A percentile compares a stretch with the other conserved stretches of the same genome.
phyloP scores from a whole-genome alignment of 2,113 vertebrate species.

The Tetrao urogallus region DNA sequence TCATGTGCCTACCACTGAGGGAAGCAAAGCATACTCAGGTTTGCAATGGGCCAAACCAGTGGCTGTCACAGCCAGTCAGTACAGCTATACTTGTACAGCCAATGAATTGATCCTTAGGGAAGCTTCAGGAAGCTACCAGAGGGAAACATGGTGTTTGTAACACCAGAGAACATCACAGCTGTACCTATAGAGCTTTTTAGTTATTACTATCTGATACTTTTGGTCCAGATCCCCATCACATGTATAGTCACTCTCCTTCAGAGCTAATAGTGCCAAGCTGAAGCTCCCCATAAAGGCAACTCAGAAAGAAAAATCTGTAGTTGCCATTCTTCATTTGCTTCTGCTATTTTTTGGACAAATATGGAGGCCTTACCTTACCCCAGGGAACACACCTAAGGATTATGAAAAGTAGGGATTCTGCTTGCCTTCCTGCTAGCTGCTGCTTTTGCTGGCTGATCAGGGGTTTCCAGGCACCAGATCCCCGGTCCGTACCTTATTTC shows the following conservation, averaged over 20 bases:
- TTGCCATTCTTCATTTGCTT: neutral
- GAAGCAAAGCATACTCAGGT: accelerated
- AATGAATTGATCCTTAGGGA: neutral
- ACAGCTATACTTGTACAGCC: neutral
- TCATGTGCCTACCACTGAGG: neutral
- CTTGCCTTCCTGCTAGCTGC: accelerated
- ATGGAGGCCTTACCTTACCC: neutral
- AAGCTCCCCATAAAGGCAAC: neutral
- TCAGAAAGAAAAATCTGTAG: neutral
- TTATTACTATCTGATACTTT: neutral
- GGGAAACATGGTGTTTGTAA: neutral
- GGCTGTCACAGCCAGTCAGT: neutral
- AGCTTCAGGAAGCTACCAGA: neutral
- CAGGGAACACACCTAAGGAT: neutral
- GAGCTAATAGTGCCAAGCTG: neutral
- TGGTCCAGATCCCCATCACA: neutral
- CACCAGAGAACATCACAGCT: neutral
- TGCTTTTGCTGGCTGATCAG: neutral
- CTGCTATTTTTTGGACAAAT: neutral
- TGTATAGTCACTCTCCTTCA: neutral
- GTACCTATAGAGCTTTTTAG: neutral
- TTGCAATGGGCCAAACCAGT: neutral
- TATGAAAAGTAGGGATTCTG: neutral
- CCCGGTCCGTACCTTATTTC: slow-evolving; percentile 90
- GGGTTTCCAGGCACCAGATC: neutral